Base-by-base conservation (phyloP, 2,113 vertebrate genomes). In the Pygoscelis antarcticus region DNA sequence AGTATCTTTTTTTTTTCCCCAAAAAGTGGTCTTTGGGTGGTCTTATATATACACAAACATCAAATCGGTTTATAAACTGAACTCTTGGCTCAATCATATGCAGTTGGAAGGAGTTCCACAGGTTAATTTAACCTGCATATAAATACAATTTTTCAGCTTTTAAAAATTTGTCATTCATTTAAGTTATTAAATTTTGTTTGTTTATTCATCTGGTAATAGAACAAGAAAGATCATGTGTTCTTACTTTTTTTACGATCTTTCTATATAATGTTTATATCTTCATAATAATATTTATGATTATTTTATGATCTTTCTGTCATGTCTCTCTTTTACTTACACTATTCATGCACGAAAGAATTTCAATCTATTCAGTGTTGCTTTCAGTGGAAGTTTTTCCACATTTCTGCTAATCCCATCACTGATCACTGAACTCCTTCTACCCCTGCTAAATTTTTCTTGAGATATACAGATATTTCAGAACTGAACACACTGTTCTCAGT, bases 381-480 rank as follows among this genome's bases (percentile, higher is more conserved):
- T 91, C 68, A 78, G 79, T 83, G 68, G 38, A 78, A 78, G 7
- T 81, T 96, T 93, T 94, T 83, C 76, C 68, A 83, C 83, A 64
- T 83, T 93, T 96, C 93, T 95, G 46, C 44, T 94, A 94, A 90
- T 89, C 42, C 55, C 46, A 74, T 85, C 16, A 44, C 42, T 70
- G 85, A 62, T 71, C 29, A 65, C 51, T 93, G 87, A 92, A 96
- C 75, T 83, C 17, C 18, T 93, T 55, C 66, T 77, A 72, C 54
- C 2, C 2, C 64, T 80, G 54, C 54, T 77, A 83, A 85, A 42
- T 86, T 83, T 93, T 95, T 94, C 60, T 92, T 68, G 64, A 83
- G 64, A 84, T 60, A 75, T 11, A 61, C 25, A n/a, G 66, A 52
- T 86, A 87, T 88, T 81, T 90, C 75, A 89, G 60, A 93, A 92